phyloP scores from a whole-genome alignment of 2,888 invertebrate genomes.

The Drosophila lacicola region DNA sequence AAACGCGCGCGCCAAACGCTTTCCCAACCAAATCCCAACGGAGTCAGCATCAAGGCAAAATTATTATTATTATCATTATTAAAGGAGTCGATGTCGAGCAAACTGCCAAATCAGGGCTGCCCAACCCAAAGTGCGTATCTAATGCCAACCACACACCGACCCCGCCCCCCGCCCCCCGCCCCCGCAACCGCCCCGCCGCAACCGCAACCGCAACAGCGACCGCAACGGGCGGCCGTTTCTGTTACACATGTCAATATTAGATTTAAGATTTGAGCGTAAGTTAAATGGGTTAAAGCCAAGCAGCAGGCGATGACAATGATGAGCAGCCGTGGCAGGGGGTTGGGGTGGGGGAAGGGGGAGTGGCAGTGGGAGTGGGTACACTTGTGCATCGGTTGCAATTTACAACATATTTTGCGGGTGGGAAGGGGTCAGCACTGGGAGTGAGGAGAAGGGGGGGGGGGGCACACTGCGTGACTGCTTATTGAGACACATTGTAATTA shows the following conservation, averaged over 20 bases:
- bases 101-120: conserved; percentile 48
- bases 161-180: neutral
- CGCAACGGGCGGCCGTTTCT: conserved; percentile 42
- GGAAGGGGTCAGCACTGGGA: neutral
- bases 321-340: neutral
- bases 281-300: conserved; percentile 69
- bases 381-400: conserved; percentile 54
- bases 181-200: neutral
- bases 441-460: neutral
- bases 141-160: conserved; percentile 42
- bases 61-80: conserved; percentile 70
- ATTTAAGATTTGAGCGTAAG: conserved; percentile 63
- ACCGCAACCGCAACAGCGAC: conserved; percentile 4
- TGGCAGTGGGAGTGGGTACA: conserved; percentile 10
- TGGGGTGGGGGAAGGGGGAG: too few species aligned
- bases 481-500: conserved; percentile 68
- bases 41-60: conserved; percentile 61
- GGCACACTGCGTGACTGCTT: conserved; percentile 13
- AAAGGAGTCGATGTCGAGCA: conserved; percentile 61
- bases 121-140: conserved; percentile 62
- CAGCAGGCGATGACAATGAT: conserved; percentile 13
- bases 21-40: conserved; percentile 52
- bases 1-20: neutral
- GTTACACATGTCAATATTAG: conserved; percentile 76
- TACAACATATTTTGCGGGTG: conserved; percentile 2